Base-by-base conservation (phyloP, 2,797 vertebrate species). In the Simalia tracyae region DNA sequence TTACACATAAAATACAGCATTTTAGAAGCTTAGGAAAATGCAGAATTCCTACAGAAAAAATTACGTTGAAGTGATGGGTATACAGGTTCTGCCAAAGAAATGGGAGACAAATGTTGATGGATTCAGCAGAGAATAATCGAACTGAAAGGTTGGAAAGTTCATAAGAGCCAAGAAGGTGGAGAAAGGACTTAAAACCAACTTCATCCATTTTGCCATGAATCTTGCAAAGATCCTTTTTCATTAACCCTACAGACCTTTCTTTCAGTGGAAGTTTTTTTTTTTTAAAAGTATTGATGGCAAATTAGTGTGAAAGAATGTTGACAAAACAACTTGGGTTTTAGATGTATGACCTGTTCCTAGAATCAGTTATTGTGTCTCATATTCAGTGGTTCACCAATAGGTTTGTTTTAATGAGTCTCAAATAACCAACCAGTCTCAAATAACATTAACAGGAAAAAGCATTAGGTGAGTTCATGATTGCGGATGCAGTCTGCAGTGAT, bases 131-230 rank as follows among this genome's bases (percentile, higher is more conserved):
- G 60, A 54, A 26, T 24, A 8, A 46, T 57, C 81, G 17, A 50
- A n/a, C 6, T 7, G 4, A 63, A 88, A 88, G 57, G 31, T 8
- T 81, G 26, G 61, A 46, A 42, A 60, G 64, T 60, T 59, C 4
- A 7, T 19, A 15, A 15, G 3, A 46, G 54, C 60, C 59, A 2
- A 5, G 10, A 11, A 15, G 36, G 11, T 46, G 3, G 84, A 76
- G 46, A 86, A 56, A 64, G n/a, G 59, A 42, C 54, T 89, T 42
- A 86, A 66, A 90, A 24, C 11, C 68, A 92, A 91, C n/a, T n/a
- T 89, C 10, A 64, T 10, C 28, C n/a, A 12, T 50, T 76, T 89
- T 66, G 76, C 46, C 56, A 81, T 28, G 8, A 86, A 81, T 36
- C 14, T 22, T 59, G 36, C 46, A 86, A 88, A 84, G 17, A n/a